phyloP scores from a whole-genome alignment of 2,888 invertebrate genomes.

The Agriopis marginaria region DNA sequence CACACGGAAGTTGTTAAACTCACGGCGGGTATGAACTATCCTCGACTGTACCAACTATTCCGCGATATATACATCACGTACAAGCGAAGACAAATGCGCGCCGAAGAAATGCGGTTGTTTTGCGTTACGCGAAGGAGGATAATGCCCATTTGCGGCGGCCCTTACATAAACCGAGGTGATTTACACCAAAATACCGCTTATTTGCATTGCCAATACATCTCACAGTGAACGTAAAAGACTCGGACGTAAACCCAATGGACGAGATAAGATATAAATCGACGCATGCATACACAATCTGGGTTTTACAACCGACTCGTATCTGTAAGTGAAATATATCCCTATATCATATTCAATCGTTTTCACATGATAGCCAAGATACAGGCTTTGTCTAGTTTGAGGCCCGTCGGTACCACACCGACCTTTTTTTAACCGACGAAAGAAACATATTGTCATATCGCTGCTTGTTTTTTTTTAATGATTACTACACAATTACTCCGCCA shows the following conservation, averaged over 20 bases:
- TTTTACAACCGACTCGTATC: conserved; percentile 71
- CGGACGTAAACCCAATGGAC: conserved; percentile 73
- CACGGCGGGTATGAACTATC: conserved; percentile 19
- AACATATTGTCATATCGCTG: no score
- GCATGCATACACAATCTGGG: conserved; percentile 68
- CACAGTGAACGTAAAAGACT: conserved; percentile 61
- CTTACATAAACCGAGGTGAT: conserved; percentile 68
- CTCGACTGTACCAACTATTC: conserved; percentile 33
- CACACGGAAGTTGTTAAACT: conserved; percentile 30
- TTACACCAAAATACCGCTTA: conserved; percentile 74
- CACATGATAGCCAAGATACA: conserved; percentile 49
- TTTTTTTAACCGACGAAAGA: no score
- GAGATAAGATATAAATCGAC: conserved; percentile 76
- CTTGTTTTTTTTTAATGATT: no score
- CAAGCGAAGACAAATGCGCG: conserved; percentile 63
- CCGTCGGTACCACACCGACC: no score
- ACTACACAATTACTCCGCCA: no score
- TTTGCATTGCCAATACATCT: conserved; percentile 77
- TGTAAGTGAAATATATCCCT: conserved; percentile 69
- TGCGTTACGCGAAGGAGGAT: conserved; percentile 57
- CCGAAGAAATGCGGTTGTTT: conserved; percentile 64
- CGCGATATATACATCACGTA: conserved; percentile 58
- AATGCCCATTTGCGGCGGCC: conserved; percentile 64
- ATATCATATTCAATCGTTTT: conserved; percentile 67
- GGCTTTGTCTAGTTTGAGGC: no score